Evolutionary conservation across 2,888 invertebrate genomes (phyloP).

Genomic region (Trypoxylon attenuatum): DNA sequence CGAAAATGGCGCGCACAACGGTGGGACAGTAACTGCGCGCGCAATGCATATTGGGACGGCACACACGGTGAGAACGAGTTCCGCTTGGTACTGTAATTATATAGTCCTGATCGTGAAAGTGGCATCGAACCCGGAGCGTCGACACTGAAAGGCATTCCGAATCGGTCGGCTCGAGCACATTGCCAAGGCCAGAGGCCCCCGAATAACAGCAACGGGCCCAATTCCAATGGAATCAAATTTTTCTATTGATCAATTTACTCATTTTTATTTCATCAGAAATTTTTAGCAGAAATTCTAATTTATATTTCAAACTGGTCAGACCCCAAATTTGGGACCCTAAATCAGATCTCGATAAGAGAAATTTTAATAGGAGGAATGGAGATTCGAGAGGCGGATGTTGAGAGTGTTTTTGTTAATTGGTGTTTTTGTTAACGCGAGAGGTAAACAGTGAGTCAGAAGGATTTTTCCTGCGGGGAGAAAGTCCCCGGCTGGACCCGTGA

Average conservation of each 20-base stretch:
- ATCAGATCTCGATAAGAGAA: too few relatives aligned
- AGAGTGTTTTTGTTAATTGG: too few relatives aligned
- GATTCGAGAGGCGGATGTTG: too few relatives aligned
- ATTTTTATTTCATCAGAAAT: too few relatives aligned
- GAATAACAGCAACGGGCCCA: neutral
- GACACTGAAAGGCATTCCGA: constrained; percentile 49
- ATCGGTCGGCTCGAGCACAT: constrained; percentile 56
- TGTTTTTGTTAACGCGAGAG: too few relatives aligned
- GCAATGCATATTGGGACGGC: neutral
- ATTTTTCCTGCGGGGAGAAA: constrained; percentile 58
- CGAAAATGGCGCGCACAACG: neutral
- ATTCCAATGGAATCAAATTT: neutral
- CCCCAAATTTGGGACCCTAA: too few relatives aligned
- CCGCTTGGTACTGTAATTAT: constrained; percentile 53
- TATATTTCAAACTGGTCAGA: neutral
- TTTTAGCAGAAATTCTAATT: too few relatives aligned
- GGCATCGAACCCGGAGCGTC: constrained; percentile 64
- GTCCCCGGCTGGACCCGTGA: constrained; percentile 59
- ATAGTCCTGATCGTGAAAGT: constrained; percentile 66
- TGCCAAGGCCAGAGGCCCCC: constrained; percentile 65
- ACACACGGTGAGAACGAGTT: constrained; percentile 56
- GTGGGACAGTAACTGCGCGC: neutral
- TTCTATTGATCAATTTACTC: too few relatives aligned
- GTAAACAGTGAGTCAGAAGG: too few relatives aligned
- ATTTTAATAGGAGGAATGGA: too few relatives aligned